Evolutionary conservation across 2,888 invertebrate genomes (phyloP).

Genomic region (Eudasyphora cyanicolor): DNA sequence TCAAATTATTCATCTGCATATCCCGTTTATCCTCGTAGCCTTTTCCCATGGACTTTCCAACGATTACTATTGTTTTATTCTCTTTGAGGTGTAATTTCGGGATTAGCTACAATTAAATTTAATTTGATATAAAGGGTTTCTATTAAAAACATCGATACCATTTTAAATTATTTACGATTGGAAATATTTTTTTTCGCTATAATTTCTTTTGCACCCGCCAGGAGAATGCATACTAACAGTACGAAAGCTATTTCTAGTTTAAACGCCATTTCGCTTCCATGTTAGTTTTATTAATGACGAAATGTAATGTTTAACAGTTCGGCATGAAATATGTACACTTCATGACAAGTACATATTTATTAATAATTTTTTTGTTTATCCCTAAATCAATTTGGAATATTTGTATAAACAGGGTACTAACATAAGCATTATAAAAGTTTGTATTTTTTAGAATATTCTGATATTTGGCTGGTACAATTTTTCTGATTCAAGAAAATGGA

Average conservation of each 20-base stretch:
- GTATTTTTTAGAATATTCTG: too few relatives aligned
- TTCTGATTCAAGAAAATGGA: too few relatives aligned
- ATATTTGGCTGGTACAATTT: too few relatives aligned
- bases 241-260: not conserved
- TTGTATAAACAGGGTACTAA: too few relatives aligned
- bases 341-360: too few relatives aligned
- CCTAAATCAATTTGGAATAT: too few relatives aligned
- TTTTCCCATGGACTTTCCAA: not conserved
- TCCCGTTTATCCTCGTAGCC: not conserved
- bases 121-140: constrained; percentile 29
- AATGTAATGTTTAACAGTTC: too few relatives aligned
- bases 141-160: too few relatives aligned
- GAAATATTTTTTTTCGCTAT: not conserved
- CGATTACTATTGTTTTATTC: not conserved
- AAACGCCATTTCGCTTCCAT: not conserved
- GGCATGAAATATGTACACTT: too few relatives aligned
- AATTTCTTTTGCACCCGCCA: not conserved
- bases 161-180: constrained; percentile 36
- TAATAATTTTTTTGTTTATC: too few relatives aligned
- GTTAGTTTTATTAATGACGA: not conserved
- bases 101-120: constrained; percentile 33
- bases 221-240: not conserved
- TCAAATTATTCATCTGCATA: too few relatives aligned
- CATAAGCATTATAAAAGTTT: too few relatives aligned
- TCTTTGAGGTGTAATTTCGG: not conserved